These are phyloP conservation scores for Platorchestia sp. DNA, from an alignment of 1,140 invertebrate species.

Conservation along the genomic window DNA sequence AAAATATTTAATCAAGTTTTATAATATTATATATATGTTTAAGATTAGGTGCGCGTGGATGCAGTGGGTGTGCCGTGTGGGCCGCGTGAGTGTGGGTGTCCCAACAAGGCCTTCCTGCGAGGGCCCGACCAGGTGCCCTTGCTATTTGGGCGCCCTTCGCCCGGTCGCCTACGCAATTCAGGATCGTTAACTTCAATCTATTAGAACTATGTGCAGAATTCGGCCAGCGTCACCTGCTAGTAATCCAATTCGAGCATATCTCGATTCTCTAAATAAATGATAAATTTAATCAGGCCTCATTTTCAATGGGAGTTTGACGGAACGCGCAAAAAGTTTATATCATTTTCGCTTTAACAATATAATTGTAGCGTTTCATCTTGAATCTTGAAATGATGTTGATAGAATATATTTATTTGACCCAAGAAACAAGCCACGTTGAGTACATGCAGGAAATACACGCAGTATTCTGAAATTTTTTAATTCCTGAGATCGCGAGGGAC, in stretches of 20 bases:
- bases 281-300: too few relatives aligned
- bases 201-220: not conserved
- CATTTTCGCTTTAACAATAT: too few relatives aligned
- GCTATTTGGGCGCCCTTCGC: conserved; percentile 43
- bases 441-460: not conserved
- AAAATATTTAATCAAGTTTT: too few relatives aligned
- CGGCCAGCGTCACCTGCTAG: not conserved
- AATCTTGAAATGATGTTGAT: not conserved
- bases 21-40: too few relatives aligned
- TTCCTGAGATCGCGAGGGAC: not conserved
- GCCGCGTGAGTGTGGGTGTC: not conserved
- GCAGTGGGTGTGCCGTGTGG: not conserved
- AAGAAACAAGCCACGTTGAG: not conserved
- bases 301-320: too few relatives aligned
- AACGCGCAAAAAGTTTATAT: too few relatives aligned
- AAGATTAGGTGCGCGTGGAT: not conserved
- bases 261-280: too few relatives aligned
- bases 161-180: not conserved
- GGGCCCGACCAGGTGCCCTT: conserved; percentile 25
- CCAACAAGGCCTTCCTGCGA: conserved; percentile 27
- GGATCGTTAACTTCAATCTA: not conserved
- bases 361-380: too few relatives aligned
- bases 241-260: not conserved
- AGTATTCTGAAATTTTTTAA: not conserved
- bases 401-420: not conserved